A percentile compares a stretch with the other conserved stretches of the same genome.
Evolutionary conservation across 1,140 invertebrate species (phyloP).

Genomic region (Conopomorpha cramerella): DNA sequence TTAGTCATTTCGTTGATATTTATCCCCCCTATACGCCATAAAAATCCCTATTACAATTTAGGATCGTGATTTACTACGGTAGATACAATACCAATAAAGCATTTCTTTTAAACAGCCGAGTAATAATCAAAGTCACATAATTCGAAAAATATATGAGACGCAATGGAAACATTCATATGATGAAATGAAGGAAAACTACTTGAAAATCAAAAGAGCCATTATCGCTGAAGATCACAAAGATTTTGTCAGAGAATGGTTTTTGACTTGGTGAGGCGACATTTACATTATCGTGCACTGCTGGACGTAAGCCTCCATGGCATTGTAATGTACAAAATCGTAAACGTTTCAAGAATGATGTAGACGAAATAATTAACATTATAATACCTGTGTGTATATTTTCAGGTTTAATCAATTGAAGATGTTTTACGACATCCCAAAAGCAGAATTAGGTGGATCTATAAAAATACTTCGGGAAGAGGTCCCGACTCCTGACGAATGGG

Average conservation of each 20-base stretch:
- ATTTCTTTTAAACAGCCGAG: no score
- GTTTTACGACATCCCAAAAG: conserved; percentile 26
- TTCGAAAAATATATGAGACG: conserved; percentile 10
- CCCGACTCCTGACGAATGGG: conserved; percentile 23
- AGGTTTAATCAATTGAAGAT: conserved; percentile 23
- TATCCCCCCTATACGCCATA: no score
- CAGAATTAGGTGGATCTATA: conserved; percentile 17
- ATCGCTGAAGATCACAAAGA: conserved; percentile 21
- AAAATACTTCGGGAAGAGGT: conserved; percentile 24
- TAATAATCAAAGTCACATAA: no score
- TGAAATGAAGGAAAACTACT: conserved; percentile 13
- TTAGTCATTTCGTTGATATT: no score
- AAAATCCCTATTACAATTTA: no score
- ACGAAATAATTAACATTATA: no score
- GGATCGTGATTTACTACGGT: no score
- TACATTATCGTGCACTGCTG: background rate
- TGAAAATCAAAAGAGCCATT: conserved; percentile 12
- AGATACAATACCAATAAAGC: no score
- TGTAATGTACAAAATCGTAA: no score
- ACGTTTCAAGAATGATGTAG: no score
- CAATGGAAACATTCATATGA: conserved; percentile 11
- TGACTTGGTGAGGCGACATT: conserved; percentile 17
- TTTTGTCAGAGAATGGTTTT: conserved; percentile 27
- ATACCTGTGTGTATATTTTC: no score
- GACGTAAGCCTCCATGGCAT: no score